Evolutionary conservation across 2,888 invertebrate genomes (phyloP).

Genomic region (Spodoptera exigua): DNA sequence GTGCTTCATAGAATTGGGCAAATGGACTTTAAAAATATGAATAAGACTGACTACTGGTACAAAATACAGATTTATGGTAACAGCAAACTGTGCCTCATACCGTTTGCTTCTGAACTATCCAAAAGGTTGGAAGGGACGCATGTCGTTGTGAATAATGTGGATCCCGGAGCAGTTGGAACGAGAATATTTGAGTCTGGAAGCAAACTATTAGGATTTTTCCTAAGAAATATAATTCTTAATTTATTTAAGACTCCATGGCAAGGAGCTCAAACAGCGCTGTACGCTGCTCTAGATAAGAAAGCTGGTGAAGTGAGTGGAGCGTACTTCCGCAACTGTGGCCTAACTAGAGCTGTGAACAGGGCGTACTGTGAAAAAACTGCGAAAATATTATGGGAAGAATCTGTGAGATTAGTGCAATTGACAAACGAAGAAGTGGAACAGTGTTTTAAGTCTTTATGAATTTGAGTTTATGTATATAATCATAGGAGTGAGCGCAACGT

Average conservation of each 20-base stretch:
- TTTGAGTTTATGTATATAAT: too few species aligned
- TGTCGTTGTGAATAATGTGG: constrained; percentile 94
- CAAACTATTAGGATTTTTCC: constrained; percentile 83
- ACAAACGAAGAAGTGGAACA: constrained; percentile 90
- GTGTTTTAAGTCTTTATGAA: constrained; percentile 37
- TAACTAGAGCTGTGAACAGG: constrained; percentile 84
- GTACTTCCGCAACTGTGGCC: constrained; percentile 92
- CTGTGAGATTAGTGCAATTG: constrained; percentile 91
- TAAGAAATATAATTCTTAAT: constrained; percentile 82
- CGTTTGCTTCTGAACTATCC: constrained; percentile 91
- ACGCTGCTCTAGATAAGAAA: constrained; percentile 86
- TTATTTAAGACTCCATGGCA: constrained; percentile 92
- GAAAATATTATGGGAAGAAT: constrained; percentile 93
- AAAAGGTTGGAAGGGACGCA: constrained; percentile 90
- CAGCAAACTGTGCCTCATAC: constrained; percentile 92
- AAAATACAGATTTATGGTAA: constrained; percentile 84
- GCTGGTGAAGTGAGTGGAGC: constrained; percentile 91
- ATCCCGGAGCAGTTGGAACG: constrained; percentile 94
- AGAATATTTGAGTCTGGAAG: constrained; percentile 90
- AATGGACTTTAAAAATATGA: constrained; percentile 90
- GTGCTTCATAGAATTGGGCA: constrained; percentile 91
- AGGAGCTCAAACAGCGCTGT: constrained; percentile 93
- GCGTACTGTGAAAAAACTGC: constrained; percentile 91
- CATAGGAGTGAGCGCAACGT: too few species aligned
- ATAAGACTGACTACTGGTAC: constrained; percentile 86